Conservation (phyloP, 1,140 invertebrate species). For the Solenopsis fugax region DNA sequence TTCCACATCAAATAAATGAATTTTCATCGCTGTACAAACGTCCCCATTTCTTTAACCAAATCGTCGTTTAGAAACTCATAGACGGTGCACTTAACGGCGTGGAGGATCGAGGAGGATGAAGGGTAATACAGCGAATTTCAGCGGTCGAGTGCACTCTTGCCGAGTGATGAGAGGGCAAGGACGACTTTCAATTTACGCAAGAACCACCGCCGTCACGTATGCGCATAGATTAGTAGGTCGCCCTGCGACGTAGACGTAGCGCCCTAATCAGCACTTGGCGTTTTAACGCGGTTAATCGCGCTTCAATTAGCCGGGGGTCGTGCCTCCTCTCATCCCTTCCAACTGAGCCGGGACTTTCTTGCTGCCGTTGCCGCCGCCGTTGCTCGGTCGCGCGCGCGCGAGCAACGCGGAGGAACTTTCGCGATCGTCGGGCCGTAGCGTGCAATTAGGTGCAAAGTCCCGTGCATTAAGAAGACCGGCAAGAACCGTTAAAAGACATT, state of each 20-base stretch:
- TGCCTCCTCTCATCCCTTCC: neutral
- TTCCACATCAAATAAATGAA: neutral
- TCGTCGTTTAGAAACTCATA: conserved; percentile 48
- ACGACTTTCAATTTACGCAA: conserved; percentile 62
- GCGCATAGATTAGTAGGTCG: conserved; percentile 75
- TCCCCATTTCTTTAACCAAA: conserved; percentile 19
- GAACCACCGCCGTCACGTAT: conserved; percentile 54
- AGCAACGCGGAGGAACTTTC: conserved; percentile 62
- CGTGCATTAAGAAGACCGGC: conserved; percentile 69
- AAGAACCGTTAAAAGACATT: conserved; percentile 68
- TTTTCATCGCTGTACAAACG: neutral
- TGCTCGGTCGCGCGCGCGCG: conserved; percentile 12
- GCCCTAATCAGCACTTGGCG: conserved; percentile 74
- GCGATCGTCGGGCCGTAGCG: conserved; percentile 62
- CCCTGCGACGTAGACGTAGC: conserved; percentile 27
- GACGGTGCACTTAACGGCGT: conserved; percentile 36
- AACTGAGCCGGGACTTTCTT: conserved; percentile 59
- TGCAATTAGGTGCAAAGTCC: conserved; percentile 70
- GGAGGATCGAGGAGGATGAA: conserved; percentile 40
- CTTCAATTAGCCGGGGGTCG: conserved; percentile 77
- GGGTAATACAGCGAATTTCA: conserved; percentile 63
- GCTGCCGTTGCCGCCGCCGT: conserved; percentile 19
- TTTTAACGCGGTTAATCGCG: conserved; percentile 80
- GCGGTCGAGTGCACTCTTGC: conserved; percentile 55
- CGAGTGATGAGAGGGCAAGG: conserved; percentile 57